Evolutionary conservation across 2,888 invertebrate genomes (phyloP).

Genomic region (Agrenia bidenticulata): DNA sequence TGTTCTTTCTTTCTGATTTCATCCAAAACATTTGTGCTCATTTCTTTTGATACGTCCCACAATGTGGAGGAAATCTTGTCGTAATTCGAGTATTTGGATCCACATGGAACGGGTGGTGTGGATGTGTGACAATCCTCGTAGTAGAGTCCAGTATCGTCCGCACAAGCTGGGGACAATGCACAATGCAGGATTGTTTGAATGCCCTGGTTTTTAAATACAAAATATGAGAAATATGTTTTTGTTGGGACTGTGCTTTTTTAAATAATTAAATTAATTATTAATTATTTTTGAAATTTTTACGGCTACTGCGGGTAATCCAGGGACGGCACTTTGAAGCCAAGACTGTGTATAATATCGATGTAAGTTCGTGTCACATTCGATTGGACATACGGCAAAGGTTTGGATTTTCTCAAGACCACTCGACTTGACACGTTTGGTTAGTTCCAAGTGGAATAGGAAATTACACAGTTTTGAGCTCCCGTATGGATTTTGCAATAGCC

Average conservation of each 20-base stretch:
- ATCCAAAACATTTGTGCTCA: not conserved
- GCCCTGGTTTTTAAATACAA: not conserved
- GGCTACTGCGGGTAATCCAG: not conserved
- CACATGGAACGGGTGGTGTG: not conserved
- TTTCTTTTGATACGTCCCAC: not conserved
- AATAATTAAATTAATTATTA: no score
- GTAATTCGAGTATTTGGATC: not conserved
- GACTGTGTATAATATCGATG: not conserved
- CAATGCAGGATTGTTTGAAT: conserved; percentile 16
- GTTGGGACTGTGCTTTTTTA: not conserved
- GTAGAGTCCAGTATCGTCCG: not conserved
- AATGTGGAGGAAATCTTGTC: not conserved
- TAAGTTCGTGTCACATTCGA: conserved; percentile 10
- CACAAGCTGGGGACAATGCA: not conserved
- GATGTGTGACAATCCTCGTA: not conserved
- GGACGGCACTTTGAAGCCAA: not conserved
- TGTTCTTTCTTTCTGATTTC: not conserved
- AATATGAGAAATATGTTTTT: not conserved
- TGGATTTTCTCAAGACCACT: not conserved
- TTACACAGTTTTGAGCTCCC: not conserved
- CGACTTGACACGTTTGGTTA: not conserved
- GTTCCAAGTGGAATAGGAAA: conserved; percentile 7
- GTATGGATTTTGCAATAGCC: not conserved
- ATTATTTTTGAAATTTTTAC: no score
- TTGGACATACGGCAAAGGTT: conserved; percentile 7